phyloP scores from a whole-genome alignment of 2,113 vertebrate species.

The Ginglymostoma cirratum region DNA sequence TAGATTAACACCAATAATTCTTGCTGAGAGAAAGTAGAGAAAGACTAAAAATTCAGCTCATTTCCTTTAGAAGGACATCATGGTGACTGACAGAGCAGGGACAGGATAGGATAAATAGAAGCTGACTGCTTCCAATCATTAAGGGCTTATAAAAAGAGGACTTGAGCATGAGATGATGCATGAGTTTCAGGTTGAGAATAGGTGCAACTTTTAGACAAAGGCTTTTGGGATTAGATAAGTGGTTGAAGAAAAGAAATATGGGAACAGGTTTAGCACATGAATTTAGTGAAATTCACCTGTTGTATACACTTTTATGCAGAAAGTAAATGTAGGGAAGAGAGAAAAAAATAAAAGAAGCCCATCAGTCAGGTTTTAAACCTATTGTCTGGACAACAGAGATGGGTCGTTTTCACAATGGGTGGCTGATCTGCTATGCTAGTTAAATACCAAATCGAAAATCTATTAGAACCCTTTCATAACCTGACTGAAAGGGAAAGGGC shows the following conservation, averaged over 20 bases:
- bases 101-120: not conserved
- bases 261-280: not conserved
- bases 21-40: not conserved
- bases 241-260: not conserved
- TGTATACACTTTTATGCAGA: not conserved
- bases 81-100: not conserved
- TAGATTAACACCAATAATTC: not conserved
- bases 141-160: not conserved
- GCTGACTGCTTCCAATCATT: not conserved
- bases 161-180: not conserved
- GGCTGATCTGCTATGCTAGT: not conserved
- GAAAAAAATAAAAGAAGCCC: not conserved
- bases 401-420: not conserved
- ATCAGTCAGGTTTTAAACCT: not conserved
- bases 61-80: not conserved
- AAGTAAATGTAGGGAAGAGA: too few relatives aligned
- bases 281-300: not conserved
- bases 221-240: too few relatives aligned
- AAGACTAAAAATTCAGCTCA: not conserved
- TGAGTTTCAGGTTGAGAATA: not conserved
- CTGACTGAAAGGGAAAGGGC: not conserved
- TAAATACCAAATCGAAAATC: not conserved
- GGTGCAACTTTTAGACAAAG: too few relatives aligned
- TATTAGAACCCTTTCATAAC: not conserved
- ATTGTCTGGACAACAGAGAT: not conserved